phyloP scores from a whole-genome alignment of 2,888 invertebrate species.

The Fragum whitleyi region DNA sequence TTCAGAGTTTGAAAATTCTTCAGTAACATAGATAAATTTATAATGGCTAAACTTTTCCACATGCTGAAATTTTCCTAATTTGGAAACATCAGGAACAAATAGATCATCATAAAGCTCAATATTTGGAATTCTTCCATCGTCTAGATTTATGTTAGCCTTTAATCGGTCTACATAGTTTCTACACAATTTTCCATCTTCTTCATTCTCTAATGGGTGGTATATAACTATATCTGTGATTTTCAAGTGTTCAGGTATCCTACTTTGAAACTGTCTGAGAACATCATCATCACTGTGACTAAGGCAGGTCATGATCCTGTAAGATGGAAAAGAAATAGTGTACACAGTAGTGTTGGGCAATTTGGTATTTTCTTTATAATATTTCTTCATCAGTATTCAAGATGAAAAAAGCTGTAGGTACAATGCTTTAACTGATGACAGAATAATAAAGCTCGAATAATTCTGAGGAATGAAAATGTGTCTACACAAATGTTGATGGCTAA shows the following conservation, averaged over 20 bases:
- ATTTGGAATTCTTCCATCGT: neutral
- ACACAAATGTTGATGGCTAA: too few relatives aligned
- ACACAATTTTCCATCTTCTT: neutral
- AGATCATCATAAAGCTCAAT: neutral
- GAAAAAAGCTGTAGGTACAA: too few relatives aligned
- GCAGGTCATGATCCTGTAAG: too few relatives aligned
- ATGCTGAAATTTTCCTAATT: neutral
- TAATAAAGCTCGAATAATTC: too few relatives aligned
- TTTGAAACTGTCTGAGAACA: too few relatives aligned
- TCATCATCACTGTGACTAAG: too few relatives aligned
- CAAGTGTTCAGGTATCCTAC: neutral
- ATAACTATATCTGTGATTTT: neutral
- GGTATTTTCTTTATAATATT: too few relatives aligned
- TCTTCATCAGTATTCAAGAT: too few relatives aligned
- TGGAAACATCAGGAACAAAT: neutral
- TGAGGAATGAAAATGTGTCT: too few relatives aligned
- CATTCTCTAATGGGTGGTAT: neutral
- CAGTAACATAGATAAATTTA: neutral
- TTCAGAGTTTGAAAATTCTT: neutral
- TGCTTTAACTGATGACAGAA: too few relatives aligned
- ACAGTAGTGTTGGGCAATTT: too few relatives aligned
- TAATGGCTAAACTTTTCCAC: neutral
- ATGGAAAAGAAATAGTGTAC: too few relatives aligned
- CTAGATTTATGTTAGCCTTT: neutral
- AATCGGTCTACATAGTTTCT: neutral